Conservation (phyloP, 2,113 vertebrate genomes). For the Formicarius rufipectus region DNA sequence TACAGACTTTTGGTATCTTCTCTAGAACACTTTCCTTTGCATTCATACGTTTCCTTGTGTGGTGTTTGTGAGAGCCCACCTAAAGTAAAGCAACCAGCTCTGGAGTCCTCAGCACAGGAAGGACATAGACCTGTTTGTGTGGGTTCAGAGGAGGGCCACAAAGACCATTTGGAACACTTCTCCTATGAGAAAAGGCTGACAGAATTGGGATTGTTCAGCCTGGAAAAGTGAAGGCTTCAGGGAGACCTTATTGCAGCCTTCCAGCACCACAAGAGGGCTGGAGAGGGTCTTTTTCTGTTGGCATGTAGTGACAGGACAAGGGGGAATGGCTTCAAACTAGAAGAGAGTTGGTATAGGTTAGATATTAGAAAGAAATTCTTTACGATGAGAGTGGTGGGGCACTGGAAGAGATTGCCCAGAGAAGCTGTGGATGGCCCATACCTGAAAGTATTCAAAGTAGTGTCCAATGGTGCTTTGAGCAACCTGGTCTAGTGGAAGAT, state of each 20-base stretch:
- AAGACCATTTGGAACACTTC: not conserved
- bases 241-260: not conserved
- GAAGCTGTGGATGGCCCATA: not conserved
- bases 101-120: not conserved
- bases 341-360: not conserved
- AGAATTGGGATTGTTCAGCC: not conserved
- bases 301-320: not conserved
- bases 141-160: not conserved
- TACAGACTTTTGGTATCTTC: not conserved
- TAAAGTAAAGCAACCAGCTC: not conserved
- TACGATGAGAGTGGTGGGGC: rapidly evolving
- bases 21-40: not conserved
- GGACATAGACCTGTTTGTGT: not conserved
- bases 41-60: not conserved
- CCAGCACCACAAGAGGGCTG: not conserved
- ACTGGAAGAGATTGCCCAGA: not conserved
- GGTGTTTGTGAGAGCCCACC: not conserved
- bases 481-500: not conserved
- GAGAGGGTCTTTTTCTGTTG: not conserved
- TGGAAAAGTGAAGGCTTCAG: not conserved
- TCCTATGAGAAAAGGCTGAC: not conserved
- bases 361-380: not conserved
- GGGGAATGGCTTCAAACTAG: not conserved
- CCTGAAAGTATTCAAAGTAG: not conserved
- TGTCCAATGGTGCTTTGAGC: not conserved